Evolutionary conservation across 2,888 invertebrate genomes (phyloP).

Genomic region (Flexamia atlantica): DNA sequence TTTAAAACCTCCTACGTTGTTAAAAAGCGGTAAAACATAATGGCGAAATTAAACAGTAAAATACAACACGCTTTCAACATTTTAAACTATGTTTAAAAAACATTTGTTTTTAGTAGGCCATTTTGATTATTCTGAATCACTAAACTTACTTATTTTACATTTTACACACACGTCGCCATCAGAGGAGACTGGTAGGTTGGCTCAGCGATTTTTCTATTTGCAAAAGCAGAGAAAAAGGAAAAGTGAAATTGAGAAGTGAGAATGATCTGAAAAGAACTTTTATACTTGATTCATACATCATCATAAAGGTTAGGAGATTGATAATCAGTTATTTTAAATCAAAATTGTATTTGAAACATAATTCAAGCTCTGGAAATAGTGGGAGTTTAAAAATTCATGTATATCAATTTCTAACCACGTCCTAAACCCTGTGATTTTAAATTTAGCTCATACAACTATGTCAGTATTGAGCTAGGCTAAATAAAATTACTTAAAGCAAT

Average conservation of each 20-base stretch:
- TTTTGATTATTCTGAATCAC: conserved; percentile 62
- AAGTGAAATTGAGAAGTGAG: neutral
- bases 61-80: conserved; percentile 62
- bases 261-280: neutral
- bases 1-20: conserved; percentile 62
- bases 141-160: conserved; percentile 59
- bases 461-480: no score
- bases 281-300: neutral
- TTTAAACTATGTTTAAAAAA: conserved; percentile 58
- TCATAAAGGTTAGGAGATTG: neutral
- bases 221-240: conserved; percentile 45
- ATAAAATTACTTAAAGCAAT: no score
- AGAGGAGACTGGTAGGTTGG: conserved; percentile 12
- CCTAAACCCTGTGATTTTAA: no score
- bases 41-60: conserved; percentile 57
- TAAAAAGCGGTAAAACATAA: conserved; percentile 62
- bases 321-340: neutral
- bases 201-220: conserved; percentile 47
- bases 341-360: neutral
- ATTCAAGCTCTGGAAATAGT: neutral
- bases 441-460: no score
- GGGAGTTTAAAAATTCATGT: no score
- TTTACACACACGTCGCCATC: conserved; percentile 42
- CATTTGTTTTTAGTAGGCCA: conserved; percentile 59
- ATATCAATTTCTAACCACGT: no score